Percentiles rank a stretch among this genome's conserved stretches.
These are phyloP conservation scores for Tetraodon nigroviridis DNA, from an alignment of 2,113 vertebrate genomes.

Conservation along the genomic window DNA sequence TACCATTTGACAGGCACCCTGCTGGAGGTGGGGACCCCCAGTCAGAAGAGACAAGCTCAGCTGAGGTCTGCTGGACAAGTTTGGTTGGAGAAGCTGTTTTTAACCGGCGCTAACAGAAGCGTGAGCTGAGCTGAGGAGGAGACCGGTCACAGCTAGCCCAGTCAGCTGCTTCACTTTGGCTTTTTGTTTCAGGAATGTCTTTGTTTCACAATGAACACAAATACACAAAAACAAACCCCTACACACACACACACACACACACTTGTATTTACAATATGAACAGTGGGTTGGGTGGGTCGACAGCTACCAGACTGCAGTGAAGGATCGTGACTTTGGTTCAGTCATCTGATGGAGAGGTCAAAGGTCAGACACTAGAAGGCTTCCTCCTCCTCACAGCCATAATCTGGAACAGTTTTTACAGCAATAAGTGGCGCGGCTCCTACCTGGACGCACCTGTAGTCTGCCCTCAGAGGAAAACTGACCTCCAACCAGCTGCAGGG, in stretches of 20 bases:
- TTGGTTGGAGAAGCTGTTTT: no score
- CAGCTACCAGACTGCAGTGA: neutral
- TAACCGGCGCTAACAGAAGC: no score
- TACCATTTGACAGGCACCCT: no score
- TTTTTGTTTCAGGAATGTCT: neutral
- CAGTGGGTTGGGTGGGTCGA: neutral
- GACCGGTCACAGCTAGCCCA: no score
- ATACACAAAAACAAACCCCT: neutral
- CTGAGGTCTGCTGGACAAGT: no score
- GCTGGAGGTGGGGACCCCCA: no score
- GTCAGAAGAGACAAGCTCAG: no score
- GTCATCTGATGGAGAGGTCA: neutral
- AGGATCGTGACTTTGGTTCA: neutral
- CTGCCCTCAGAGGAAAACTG: neutral
- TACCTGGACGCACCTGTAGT: neutral
- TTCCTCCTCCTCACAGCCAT: constrained; percentile 13
- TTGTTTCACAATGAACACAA: neutral
- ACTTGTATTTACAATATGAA: neutral
- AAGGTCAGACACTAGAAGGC: neutral
- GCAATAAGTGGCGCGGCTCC: neutral
- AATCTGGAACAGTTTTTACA: constrained; percentile 1
- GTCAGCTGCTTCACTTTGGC: neutral
- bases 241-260: neutral
- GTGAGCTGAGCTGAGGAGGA: no score
- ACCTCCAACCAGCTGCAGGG: constrained; percentile 86